Percentiles rank a stretch among this genome's conserved stretches.
Conservation (phyloP, 2,888 invertebrate species). For the Galerucella nymphaeae region DNA sequence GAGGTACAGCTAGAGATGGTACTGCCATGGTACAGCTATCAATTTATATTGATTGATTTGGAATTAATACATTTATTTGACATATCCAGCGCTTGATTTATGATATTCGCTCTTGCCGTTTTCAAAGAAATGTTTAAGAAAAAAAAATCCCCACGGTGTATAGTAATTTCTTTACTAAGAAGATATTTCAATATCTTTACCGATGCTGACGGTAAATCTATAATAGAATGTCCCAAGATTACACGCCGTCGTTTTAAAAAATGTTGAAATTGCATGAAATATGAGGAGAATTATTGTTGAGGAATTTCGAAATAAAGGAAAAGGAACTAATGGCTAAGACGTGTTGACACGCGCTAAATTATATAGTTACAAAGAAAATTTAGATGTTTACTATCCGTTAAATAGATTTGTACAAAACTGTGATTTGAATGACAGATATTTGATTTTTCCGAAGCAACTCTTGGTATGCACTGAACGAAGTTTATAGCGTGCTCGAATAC, state of each 20-base stretch:
- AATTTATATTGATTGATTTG: too few relatives aligned
- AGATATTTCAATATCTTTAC: not conserved
- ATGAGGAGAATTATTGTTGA: conserved; percentile 17
- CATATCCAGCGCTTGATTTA: not conserved
- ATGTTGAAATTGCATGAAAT: conserved; percentile 17
- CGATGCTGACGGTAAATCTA: conserved; percentile 22
- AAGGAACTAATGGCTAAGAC: conserved; percentile 15
- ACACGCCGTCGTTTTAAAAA: conserved; percentile 5
- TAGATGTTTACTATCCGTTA: not conserved
- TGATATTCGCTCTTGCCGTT: not conserved
- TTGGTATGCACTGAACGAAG: too few relatives aligned
- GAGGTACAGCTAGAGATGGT: too few relatives aligned
- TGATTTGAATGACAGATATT: not conserved
- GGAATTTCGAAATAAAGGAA: conserved; percentile 6
- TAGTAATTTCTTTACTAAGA: not conserved
- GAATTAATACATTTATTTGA: too few relatives aligned
- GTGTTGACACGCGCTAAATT: conserved; percentile 14
- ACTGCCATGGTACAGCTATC: too few relatives aligned
- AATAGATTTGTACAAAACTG: not conserved
- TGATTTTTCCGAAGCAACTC: not conserved
- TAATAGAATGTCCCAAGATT: conserved; percentile 17
- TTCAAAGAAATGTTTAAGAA: not conserved
- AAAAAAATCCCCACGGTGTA: not conserved
- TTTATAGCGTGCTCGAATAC: too few relatives aligned
- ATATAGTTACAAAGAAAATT: conserved; percentile 6